These are phyloP conservation scores for Lepidurus apus DNA, from an alignment of 1,140 invertebrate species.

Conservation along the genomic window DNA sequence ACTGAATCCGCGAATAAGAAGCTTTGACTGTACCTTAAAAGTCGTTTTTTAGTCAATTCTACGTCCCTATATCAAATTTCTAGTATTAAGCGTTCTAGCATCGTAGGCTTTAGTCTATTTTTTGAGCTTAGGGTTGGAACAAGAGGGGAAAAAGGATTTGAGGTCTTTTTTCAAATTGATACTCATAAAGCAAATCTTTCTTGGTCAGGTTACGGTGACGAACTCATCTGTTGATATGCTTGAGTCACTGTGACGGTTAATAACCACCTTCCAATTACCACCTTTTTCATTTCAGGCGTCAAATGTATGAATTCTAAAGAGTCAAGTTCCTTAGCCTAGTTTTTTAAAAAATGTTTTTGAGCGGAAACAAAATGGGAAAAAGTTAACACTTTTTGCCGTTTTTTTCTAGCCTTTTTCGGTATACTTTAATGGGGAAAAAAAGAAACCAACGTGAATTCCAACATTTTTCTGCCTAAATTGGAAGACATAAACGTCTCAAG, in stretches of 20 bases:
- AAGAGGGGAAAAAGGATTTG: neutral
- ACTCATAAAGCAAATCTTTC: neutral
- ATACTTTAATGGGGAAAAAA: neutral
- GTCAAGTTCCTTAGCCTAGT: slow-evolving; percentile 13
- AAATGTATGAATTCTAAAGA: neutral
- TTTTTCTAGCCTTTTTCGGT: slow-evolving; percentile 8
- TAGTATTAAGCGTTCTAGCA: neutral
- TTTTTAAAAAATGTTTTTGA: neutral
- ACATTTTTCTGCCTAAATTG: slow-evolving; percentile 1
- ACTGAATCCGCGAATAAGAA: too few species aligned
- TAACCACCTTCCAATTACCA: neutral
- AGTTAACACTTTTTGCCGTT: neutral
- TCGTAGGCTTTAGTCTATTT: neutral
- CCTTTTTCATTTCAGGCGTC: neutral
- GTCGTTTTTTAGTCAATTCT: neutral
- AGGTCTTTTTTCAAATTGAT: slow-evolving; percentile 14
- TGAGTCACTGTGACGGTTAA: slow-evolving; percentile 3
- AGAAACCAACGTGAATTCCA: neutral
- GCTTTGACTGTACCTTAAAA: neutral
- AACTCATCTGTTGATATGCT: slow-evolving; percentile 19
- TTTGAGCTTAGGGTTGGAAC: neutral
- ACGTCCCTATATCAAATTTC: neutral
- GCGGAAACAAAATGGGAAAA: neutral
- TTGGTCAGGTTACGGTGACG: slow-evolving; percentile 17
- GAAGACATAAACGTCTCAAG: too few species aligned